Base-by-base conservation (phyloP, 2,888 invertebrate species). In the Euphydryas editha region DNA sequence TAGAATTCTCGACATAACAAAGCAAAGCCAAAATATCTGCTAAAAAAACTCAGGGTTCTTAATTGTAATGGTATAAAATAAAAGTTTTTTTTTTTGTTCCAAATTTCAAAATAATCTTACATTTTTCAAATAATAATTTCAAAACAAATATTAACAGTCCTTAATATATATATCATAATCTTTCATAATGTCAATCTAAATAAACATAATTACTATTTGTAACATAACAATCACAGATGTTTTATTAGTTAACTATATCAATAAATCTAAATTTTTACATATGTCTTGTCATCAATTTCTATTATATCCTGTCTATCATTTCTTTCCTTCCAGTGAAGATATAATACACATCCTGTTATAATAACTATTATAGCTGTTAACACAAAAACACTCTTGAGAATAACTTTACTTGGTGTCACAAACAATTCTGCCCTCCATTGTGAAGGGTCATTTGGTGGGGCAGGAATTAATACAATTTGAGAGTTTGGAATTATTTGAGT, bases 401-500 rank as follows among this genome's bases (percentile, higher is more conserved):
- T 98, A 62, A 98, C 93, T 87, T 98, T 97, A 84, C 98, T 98
- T 0, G 99, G 99, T 0, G 98, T 98, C 0, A 99, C 97, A 93
- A 98, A 99, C 17, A 99, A 91, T 80, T 98, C 97, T 18, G 96
- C 97, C 77, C 95, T 96, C 99, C 99, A 99, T 74, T 94, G 94
- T 2, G 93, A 93, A 0, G 98, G 96, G 62, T 96, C 94, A 69
- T 94, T 92, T 0, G 95, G 94, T 7, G 97, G 98, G 80, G 95
- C 95, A 1, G 99, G 99, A 68, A 99, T 97, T 0, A 99, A 97
- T 42, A 99, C 97, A 87, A 99, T 96, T 87, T 99, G 99, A 0
- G 99, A 99, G 83, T 99, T 99, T 0, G 99, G 99, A 81, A 99
- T 99, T 61, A 99, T 96, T 85, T 98, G 98, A 0, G 96, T 95